These are phyloP conservation scores for Dolichallabes microphthalmus DNA, from an alignment of 2,113 vertebrate species.

Conservation along the genomic window DNA sequence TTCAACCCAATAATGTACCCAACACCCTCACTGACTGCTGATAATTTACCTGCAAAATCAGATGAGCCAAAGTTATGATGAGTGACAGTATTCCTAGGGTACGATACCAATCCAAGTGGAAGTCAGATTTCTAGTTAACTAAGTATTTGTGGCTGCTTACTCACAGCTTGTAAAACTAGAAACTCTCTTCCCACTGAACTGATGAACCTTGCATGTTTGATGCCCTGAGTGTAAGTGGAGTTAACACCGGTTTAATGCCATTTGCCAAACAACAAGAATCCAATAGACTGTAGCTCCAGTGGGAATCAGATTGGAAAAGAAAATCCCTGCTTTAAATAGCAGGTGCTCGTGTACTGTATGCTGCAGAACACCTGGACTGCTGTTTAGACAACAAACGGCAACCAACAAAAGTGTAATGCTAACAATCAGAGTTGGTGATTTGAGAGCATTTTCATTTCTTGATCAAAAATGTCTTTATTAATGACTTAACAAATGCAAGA, in stretches of 20 bases:
- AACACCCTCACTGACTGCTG: not conserved
- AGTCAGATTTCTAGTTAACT: not conserved
- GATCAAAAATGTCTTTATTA: not conserved
- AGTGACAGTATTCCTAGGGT: not conserved
- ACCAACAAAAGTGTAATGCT: not conserved
- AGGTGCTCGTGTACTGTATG: not conserved
- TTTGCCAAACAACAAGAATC: not conserved
- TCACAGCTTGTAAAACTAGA: not conserved
- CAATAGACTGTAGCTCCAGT: not conserved
- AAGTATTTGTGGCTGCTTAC: not conserved
- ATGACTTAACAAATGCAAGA: not conserved
- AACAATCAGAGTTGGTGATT: not conserved
- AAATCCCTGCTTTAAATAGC: not conserved
- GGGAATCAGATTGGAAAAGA: not conserved
- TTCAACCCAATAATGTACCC: not conserved
- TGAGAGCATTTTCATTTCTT: not conserved
- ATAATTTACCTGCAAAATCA: not conserved
- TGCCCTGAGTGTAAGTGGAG: not conserved
- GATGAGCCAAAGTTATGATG: not conserved
- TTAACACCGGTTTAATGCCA: not conserved
- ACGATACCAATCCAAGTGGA: not conserved
- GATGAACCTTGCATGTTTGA: not conserved
- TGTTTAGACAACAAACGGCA: conserved; percentile 9
- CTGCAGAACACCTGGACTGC: not conserved
- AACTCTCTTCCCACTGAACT: not conserved